A percentile compares a stretch with the other conserved stretches of the same genome.
Evolutionary conservation across 37 sponge, comb jelly and placozoan genomes (phyloP).

Genomic region (Oopsacas minuta): DNA sequence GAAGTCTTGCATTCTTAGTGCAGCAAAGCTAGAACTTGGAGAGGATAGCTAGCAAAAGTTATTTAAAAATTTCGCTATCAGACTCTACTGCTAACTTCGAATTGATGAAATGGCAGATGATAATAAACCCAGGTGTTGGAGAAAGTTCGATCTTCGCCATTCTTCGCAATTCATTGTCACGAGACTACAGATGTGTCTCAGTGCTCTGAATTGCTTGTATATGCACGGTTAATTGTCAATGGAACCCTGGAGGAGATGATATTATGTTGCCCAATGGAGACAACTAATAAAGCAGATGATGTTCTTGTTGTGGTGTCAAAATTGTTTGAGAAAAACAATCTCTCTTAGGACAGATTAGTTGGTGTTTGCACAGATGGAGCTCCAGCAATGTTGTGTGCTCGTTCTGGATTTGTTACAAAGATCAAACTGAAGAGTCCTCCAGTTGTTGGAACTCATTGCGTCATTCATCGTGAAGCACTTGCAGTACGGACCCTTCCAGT

Average conservation of each 20-base stretch:
- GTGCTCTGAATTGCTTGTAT: not conserved
- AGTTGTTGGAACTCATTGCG: conserved; percentile 13
- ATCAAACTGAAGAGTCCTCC: not conserved
- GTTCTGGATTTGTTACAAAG: conserved; percentile 14
- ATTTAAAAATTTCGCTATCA: not conserved
- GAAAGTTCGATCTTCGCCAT: conserved; percentile 8
- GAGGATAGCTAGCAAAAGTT: not conserved
- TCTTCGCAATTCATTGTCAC: conserved; percentile 6
- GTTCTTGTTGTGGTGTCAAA: not conserved
- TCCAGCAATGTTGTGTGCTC: conserved; percentile 7
- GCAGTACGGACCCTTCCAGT: conserved; percentile 4
- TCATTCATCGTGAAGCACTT: conserved; percentile 19
- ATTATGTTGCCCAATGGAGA: not conserved
- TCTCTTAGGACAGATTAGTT: conserved; percentile 4
- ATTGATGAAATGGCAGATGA: conserved; percentile 15
- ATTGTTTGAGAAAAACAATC: not conserved
- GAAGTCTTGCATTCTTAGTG: conserved; percentile 11
- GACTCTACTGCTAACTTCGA: conserved; percentile 17
- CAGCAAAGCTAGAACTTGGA: not conserved
- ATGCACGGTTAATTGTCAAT: not conserved
- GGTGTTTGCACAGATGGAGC: conserved; percentile 3
- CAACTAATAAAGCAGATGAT: conserved; percentile 10
- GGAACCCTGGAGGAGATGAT: conserved; percentile 4
- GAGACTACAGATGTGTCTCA: conserved; percentile 14
- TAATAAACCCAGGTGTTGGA: not conserved